Evolutionary conservation across 2,113 vertebrate genomes (phyloP).

Genomic region (Danio rerio): DNA sequence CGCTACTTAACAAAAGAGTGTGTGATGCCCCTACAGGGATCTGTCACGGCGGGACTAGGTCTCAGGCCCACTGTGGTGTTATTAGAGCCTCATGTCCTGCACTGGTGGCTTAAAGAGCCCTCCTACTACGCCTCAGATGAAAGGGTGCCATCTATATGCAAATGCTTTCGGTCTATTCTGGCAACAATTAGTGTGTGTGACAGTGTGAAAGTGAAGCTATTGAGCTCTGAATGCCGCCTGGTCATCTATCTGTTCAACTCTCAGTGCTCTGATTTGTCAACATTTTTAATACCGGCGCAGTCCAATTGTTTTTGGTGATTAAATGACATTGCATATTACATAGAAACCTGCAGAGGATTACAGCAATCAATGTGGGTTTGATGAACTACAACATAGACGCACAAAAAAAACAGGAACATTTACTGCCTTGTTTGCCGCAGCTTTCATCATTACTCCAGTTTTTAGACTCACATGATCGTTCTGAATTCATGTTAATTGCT

Average conservation of each 20-base stretch:
- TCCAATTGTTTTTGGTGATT: constrained; percentile 43
- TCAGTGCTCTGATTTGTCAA: constrained; percentile 27
- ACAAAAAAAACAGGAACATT: not conserved
- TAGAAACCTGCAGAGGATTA: constrained; percentile 42
- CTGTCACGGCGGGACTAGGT: not conserved
- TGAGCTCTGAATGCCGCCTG: constrained; percentile 51
- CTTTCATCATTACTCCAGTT: not conserved
- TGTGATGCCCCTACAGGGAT: not conserved
- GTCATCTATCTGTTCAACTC: constrained; percentile 36
- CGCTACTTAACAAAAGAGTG: not conserved
- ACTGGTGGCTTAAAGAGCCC: constrained; percentile 61
- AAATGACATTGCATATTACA: constrained; percentile 10
- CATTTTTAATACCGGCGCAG: constrained; percentile 25
- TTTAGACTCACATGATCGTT: not conserved
- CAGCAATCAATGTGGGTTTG: constrained; percentile 39
- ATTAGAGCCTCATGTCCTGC: not conserved
- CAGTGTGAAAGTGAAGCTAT: constrained; percentile 69
- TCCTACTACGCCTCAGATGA: constrained; percentile 38
- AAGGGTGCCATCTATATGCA: constrained; percentile 73
- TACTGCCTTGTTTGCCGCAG: not conserved
- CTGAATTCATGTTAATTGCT: not conserved
- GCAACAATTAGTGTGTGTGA: constrained; percentile 72
- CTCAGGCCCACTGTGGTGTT: constrained; percentile 15
- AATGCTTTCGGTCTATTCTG: constrained; percentile 71
- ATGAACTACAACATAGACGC: constrained; percentile 16